These are phyloP conservation scores for Tachina grossa DNA, from an alignment of 2,888 invertebrate genomes.

Conservation along the genomic window DNA sequence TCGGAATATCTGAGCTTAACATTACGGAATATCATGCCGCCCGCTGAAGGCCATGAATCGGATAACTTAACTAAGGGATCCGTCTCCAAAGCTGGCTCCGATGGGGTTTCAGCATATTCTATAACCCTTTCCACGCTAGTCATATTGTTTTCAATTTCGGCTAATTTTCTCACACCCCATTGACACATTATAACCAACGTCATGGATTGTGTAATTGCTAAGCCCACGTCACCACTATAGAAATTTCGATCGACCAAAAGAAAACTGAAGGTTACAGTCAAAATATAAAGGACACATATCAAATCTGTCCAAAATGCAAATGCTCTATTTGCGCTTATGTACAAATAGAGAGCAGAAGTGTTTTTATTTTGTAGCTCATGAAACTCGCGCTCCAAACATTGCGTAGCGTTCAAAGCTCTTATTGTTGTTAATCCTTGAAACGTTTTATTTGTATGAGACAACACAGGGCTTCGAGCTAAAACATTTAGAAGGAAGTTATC, in stretches of 20 bases:
- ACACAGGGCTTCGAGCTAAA: constrained; percentile 90
- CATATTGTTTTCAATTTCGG: constrained; percentile 92
- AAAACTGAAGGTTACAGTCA: constrained; percentile 92
- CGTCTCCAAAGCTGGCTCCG: constrained; percentile 85
- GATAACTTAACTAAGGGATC: constrained; percentile 80
- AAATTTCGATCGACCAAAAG: constrained; percentile 85
- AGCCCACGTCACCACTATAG: constrained; percentile 86
- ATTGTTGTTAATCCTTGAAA: constrained; percentile 91
- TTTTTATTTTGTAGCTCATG: constrained; percentile 86
- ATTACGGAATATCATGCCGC: constrained; percentile 86
- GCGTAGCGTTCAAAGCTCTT: constrained; percentile 87
- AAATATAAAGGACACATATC: constrained; percentile 93
- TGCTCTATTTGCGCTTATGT: constrained; percentile 93
- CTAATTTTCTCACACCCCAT: constrained; percentile 94
- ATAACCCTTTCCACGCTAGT: constrained; percentile 92
- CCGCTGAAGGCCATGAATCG: constrained; percentile 87
- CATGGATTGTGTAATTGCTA: constrained; percentile 89
- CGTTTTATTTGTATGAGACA: constrained; percentile 89
- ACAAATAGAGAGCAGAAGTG: constrained; percentile 89
- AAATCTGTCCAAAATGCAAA: constrained; percentile 97
- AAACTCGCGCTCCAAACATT: constrained; percentile 86
- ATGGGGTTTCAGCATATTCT: constrained; percentile 89
- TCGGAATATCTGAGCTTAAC: constrained; percentile 88
- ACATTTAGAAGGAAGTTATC: constrained; percentile 23
- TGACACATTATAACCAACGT: constrained; percentile 88